Conservation (phyloP, 2,888 invertebrate genomes). For the Amphipoea lucens region DNA sequence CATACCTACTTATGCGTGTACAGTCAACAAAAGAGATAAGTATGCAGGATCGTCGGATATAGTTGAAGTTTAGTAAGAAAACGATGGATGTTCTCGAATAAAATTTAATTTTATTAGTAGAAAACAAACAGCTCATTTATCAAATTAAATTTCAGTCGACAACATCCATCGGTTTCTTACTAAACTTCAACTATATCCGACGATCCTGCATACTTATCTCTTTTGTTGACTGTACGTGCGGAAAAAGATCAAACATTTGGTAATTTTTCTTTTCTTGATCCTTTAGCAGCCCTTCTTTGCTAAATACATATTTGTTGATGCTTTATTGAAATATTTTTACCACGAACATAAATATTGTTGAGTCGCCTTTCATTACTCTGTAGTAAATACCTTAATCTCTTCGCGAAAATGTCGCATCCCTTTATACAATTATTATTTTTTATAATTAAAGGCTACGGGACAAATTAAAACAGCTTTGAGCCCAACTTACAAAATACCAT, state of each 20-base stretch:
- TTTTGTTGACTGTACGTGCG: neutral
- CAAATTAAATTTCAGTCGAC: too few species aligned
- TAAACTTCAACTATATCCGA: too few species aligned
- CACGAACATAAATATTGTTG: neutral
- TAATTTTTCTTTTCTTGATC: neutral
- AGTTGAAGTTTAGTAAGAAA: too few species aligned
- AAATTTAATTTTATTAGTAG: too few species aligned
- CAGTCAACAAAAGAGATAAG: too few species aligned
- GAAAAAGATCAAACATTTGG: neutral
- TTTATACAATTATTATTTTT: slow-evolving; percentile 27
- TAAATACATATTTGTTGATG: slow-evolving; percentile 14
- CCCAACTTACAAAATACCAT: slow-evolving; percentile 33
- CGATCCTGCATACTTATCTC: too few species aligned
- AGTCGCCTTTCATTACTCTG: slow-evolving; percentile 19
- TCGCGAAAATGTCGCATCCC: slow-evolving; percentile 4
- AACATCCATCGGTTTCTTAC: too few species aligned
- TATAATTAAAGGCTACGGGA: slow-evolving; percentile 37
- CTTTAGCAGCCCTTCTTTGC: neutral
- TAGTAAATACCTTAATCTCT: slow-evolving; percentile 22
- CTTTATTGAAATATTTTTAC: slow-evolving; percentile 1
- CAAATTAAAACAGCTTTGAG: slow-evolving; percentile 47
- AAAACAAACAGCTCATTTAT: too few species aligned
- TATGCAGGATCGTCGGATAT: too few species aligned
- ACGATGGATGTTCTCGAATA: too few species aligned
- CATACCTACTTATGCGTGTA: neutral